Conservation (phyloP, 2,888 invertebrate genomes). For the Harpalus rubripes region DNA sequence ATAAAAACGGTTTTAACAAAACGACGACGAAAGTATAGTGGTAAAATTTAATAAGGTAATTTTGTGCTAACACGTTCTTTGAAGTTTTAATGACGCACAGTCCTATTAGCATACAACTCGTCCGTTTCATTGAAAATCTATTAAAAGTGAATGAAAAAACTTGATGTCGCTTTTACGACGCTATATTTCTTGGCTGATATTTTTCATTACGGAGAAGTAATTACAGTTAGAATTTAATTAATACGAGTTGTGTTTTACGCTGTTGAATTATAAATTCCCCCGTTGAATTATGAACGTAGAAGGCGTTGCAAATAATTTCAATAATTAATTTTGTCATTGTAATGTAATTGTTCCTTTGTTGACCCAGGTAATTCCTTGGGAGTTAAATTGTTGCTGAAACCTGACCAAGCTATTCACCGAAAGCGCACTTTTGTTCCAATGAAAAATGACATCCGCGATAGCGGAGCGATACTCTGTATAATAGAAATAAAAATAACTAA, state of each 20-base stretch:
- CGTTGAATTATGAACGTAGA: slow-evolving; percentile 1
- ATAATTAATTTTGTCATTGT: slow-evolving; percentile 46
- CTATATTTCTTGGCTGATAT: slow-evolving; percentile 12
- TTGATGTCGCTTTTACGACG: slow-evolving; percentile 15
- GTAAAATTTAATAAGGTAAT: slow-evolving; percentile 12
- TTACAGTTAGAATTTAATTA: slow-evolving; percentile 19
- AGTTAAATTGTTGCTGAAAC: slow-evolving; percentile 36
- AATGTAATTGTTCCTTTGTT: slow-evolving; percentile 37
- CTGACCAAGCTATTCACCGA: slow-evolving; percentile 21
- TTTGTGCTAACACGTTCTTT: slow-evolving; percentile 3
- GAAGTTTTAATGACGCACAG: slow-evolving; percentile 7
- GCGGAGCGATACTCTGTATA: slow-evolving; percentile 5
- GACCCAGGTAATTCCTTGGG: slow-evolving; percentile 25
- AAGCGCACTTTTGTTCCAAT: slow-evolving; percentile 10
- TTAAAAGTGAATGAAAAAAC: slow-evolving; percentile 20
- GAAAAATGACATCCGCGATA: slow-evolving; percentile 19
- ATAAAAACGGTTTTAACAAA: background rate
- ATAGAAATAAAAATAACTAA: slow-evolving; percentile 25
- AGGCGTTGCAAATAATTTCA: slow-evolving; percentile 29
- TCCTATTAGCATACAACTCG: slow-evolving; percentile 16
- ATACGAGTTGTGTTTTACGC: slow-evolving; percentile 10
- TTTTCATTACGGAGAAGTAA: slow-evolving; percentile 25
- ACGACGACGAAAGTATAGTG: background rate
- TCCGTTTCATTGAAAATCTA: slow-evolving; percentile 31
- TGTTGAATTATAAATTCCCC: slow-evolving; percentile 30